These are phyloP conservation scores for Anarrhichthys ocellatus DNA, from an alignment of 2,113 vertebrate genomes.

Conservation along the genomic window DNA sequence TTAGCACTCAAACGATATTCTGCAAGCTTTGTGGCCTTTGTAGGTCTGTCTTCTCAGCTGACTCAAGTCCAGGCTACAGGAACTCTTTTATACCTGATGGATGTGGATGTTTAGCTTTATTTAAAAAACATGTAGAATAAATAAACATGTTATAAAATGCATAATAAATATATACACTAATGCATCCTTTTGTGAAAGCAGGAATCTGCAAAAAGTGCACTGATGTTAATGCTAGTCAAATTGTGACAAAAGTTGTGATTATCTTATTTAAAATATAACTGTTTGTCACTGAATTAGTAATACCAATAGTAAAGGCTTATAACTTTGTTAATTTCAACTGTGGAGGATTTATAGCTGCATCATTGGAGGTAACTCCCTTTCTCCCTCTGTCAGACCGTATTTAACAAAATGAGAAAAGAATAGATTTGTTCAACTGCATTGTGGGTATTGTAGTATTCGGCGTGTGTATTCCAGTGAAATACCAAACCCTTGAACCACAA, in stretches of 20 bases:
- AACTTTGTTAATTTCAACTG: background rate
- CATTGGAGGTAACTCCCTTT: slow-evolving; percentile 60
- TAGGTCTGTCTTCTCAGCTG: background rate
- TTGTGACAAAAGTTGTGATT: background rate
- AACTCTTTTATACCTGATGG: background rate
- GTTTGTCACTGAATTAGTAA: background rate
- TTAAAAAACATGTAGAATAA: background rate
- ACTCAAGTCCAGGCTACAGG: background rate
- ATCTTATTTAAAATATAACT: background rate
- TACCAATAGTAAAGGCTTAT: background rate
- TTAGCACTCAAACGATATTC: background rate
- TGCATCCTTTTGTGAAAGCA: background rate
- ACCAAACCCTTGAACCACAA: slow-evolving; percentile 53
- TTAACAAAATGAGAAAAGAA: background rate
- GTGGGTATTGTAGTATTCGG: slow-evolving; percentile 68
- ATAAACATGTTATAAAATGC: background rate
- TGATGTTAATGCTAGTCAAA: background rate
- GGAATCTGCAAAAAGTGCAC: background rate
- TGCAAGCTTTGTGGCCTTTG: background rate
- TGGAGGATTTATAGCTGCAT: slow-evolving; percentile 18
- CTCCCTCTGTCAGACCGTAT: slow-evolving; percentile 22
- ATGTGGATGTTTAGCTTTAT: background rate
- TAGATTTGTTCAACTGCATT: slow-evolving; percentile 14
- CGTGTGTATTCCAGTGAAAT: fast-evolving
- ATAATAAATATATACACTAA: background rate